Conservation (phyloP, 30 jellyfish, hydroid and myxozoan species). For the Aurelia aurita region DNA sequence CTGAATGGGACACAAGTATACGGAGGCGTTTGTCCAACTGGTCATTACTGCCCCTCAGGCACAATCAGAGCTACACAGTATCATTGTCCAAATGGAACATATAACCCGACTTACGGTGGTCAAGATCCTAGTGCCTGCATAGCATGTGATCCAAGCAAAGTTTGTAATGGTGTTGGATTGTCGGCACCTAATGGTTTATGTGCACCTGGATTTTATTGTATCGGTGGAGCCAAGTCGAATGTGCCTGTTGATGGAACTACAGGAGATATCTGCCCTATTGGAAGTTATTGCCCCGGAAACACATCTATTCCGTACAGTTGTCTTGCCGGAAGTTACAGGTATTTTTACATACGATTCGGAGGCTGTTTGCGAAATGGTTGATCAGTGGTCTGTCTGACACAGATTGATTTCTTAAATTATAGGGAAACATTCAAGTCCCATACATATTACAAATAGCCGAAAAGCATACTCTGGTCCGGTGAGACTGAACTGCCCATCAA, state of each 20-base stretch:
- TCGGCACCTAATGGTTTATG: conserved; percentile 87
- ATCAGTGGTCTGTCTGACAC: too few relatives aligned
- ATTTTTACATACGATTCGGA: too few relatives aligned
- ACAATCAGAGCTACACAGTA: conserved; percentile 79
- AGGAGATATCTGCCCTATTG: conserved; percentile 92
- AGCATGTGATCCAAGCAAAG: conserved; percentile 89
- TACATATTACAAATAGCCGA: too few relatives aligned
- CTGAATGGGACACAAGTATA: conserved; percentile 64
- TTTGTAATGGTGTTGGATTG: conserved; percentile 87
- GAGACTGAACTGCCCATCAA: too few relatives aligned
- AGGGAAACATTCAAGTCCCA: too few relatives aligned
- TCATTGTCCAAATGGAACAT: conserved; percentile 93
- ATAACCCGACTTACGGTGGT: conserved; percentile 87
- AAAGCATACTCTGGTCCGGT: too few relatives aligned
- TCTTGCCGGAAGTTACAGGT: conserved; percentile 93
- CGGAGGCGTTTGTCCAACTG: conserved; percentile 98
- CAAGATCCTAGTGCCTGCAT: conserved; percentile 60
- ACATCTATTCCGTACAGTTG: conserved; percentile 74
- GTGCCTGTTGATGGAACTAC: conserved; percentile 86
- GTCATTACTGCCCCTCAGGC: conserved; percentile 90
- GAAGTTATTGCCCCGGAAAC: conserved; percentile 94
- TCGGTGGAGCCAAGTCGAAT: conserved; percentile 73
- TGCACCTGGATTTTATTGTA: conserved; percentile 92
- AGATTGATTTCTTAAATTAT: too few relatives aligned
- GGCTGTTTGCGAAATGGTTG: too few relatives aligned